These are phyloP conservation scores for Euglossa dilemma DNA, from an alignment of 1,140 invertebrate genomes.

Conservation along the genomic window DNA sequence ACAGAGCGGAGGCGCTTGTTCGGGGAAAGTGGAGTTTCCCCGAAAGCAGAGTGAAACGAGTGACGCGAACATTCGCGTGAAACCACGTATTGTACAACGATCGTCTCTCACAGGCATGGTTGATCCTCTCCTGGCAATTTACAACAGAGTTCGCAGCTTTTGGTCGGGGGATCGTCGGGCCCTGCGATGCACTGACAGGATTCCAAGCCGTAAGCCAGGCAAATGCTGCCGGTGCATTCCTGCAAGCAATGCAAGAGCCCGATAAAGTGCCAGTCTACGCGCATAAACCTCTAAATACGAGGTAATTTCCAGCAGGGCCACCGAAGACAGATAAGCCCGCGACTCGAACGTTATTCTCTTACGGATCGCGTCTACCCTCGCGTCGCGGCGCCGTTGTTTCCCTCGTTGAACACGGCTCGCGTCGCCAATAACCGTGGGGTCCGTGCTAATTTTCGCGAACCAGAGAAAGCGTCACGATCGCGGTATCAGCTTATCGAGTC, in stretches of 20 bases:
- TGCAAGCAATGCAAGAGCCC: slow-evolving; percentile 74
- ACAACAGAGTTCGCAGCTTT: slow-evolving; percentile 95
- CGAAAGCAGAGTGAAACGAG: not conserved
- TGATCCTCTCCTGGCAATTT: slow-evolving; percentile 91
- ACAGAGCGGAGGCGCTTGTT: not conserved
- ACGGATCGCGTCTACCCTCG: not conserved
- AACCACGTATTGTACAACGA: slow-evolving; percentile 23
- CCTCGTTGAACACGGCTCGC: slow-evolving; percentile 18
- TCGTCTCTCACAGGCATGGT: slow-evolving; percentile 84
- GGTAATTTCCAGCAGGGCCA: slow-evolving; percentile 38
- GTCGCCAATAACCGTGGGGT: slow-evolving; percentile 72
- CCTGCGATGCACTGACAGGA: slow-evolving; percentile 96
- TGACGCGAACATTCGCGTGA: slow-evolving; percentile 5
- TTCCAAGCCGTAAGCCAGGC: slow-evolving; percentile 95
- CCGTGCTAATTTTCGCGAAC: not conserved
- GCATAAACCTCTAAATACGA: slow-evolving; percentile 47
- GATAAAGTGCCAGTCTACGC: slow-evolving; percentile 49
- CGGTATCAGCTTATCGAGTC: too few species aligned
- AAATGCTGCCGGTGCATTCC: slow-evolving; percentile 96
- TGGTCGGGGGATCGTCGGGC: slow-evolving; percentile 89
- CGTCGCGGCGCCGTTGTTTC: not conserved
- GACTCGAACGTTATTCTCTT: slow-evolving; percentile 16
- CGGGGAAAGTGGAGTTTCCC: not conserved
- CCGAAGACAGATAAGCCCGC: slow-evolving; percentile 31
- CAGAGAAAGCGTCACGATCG: not conserved